Conservation (phyloP, 2,113 vertebrate species). For the Megaleporinus macrocephalus region DNA sequence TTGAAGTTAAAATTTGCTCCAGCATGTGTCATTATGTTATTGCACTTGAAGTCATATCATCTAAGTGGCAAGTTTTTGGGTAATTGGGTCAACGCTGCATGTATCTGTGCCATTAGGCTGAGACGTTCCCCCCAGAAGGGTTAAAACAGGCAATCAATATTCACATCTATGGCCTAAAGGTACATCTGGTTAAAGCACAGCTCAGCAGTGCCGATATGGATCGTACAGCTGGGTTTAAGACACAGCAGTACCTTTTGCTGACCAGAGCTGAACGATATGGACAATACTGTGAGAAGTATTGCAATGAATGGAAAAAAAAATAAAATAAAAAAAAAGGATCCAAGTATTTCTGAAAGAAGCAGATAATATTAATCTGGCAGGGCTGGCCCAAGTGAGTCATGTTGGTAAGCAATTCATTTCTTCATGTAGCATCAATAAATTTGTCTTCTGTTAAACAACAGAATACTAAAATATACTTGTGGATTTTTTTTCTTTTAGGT, state of each 20-base stretch:
- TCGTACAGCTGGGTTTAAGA: neutral
- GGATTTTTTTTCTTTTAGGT: too few species aligned
- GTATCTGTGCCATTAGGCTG: slow-evolving; percentile 32
- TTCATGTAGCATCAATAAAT: too few species aligned
- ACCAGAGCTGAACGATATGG: neutral
- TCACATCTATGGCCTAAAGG: neutral
- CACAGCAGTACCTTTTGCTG: neutral
- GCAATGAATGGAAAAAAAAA: too few species aligned
- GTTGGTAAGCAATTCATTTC: too few species aligned
- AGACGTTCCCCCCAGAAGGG: slow-evolving; percentile 19
- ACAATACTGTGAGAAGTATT: too few species aligned
- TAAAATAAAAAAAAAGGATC: too few species aligned
- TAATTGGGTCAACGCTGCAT: slow-evolving; percentile 47
- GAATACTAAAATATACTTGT: too few species aligned
- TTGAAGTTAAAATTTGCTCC: neutral
- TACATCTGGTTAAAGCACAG: neutral
- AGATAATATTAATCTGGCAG: too few species aligned
- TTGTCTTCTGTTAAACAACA: too few species aligned
- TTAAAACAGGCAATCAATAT: slow-evolving; percentile 22
- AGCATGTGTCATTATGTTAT: neutral
- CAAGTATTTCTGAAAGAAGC: too few species aligned
- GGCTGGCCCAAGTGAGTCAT: too few species aligned
- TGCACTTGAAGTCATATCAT: slow-evolving; percentile 22
- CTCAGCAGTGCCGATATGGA: neutral
- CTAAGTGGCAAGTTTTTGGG: slow-evolving; percentile 26